phyloP scores from a whole-genome alignment of 2,888 invertebrate species.

The Poecilus cupreus region DNA sequence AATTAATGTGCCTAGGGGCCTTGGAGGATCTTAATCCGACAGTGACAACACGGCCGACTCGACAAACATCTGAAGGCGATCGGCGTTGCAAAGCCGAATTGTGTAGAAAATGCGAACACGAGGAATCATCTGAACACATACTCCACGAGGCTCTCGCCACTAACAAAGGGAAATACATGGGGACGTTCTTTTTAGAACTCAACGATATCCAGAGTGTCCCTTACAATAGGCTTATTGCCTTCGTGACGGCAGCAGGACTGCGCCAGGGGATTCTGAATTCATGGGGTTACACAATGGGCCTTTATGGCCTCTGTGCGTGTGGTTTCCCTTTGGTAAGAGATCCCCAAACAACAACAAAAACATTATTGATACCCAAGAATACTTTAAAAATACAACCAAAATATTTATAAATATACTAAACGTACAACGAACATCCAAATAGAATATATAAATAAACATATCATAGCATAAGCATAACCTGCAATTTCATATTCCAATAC shows the following conservation, averaged over 20 bases:
- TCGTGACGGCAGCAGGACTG: constrained; percentile 16
- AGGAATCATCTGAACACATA: neutral
- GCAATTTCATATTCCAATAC: too few relatives aligned
- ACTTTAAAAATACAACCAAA: too few relatives aligned
- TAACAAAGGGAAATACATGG: constrained; percentile 21
- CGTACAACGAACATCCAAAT: too few relatives aligned
- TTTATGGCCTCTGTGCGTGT: neutral
- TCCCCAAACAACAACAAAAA: neutral
- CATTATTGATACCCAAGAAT: neutral
- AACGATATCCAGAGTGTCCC: constrained; percentile 13
- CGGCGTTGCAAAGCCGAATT: neutral
- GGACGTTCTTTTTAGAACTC: constrained; percentile 19
- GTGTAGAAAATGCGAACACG: neutral
- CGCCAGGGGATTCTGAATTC: constrained; percentile 2
- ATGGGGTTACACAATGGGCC: neutral
- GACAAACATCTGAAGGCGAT: neutral
- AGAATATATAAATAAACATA: too few relatives aligned
- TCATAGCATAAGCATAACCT: too few relatives aligned
- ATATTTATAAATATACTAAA: too few relatives aligned
- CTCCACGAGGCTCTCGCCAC: neutral
- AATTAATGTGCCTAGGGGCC: constrained; percentile 2
- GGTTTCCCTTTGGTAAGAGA: neutral
- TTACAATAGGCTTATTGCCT: constrained; percentile 38
- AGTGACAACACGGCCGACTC: neutral
- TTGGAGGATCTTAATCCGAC: neutral